Evolutionary conservation across 2,797 vertebrate genomes (phyloP).

Genomic region (Sebastes nivosus): DNA sequence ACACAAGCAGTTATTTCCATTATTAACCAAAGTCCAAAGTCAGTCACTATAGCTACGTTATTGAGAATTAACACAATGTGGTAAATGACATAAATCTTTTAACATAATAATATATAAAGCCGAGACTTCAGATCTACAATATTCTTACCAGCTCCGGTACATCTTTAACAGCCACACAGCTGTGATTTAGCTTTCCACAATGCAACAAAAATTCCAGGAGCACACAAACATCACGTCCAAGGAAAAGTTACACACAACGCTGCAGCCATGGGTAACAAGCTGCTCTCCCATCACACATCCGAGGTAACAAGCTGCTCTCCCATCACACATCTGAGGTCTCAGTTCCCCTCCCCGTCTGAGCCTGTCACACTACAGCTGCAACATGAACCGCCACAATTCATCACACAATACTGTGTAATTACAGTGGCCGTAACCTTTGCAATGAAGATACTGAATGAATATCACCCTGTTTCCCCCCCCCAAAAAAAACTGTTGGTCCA

Average conservation of each 20-base stretch:
- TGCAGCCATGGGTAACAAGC: constrained; percentile 15
- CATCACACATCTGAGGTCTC: constrained; percentile 33
- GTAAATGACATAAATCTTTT: background rate
- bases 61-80: background rate
- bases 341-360: constrained; percentile 35
- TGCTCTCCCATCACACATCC: constrained; percentile 16
- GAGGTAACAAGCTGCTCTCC: constrained; percentile 9
- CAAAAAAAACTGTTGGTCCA: background rate
- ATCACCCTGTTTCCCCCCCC: background rate
- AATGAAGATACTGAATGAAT: constrained; percentile 25
- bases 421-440: constrained; percentile 29
- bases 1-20: background rate
- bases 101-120: background rate
- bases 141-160: constrained; percentile 8
- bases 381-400: constrained; percentile 43
- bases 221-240: constrained; percentile 17
- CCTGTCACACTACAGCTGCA: constrained; percentile 48
- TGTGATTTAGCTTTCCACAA: background rate
- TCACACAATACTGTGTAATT: constrained; percentile 49
- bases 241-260: background rate
- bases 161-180: constrained; percentile 2
- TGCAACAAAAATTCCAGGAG: background rate
- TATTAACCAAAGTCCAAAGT: background rate
- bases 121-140: background rate
- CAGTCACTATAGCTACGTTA: background rate